Conservation (phyloP, 2,113 vertebrate genomes). For the Macquaria ambigua region DNA sequence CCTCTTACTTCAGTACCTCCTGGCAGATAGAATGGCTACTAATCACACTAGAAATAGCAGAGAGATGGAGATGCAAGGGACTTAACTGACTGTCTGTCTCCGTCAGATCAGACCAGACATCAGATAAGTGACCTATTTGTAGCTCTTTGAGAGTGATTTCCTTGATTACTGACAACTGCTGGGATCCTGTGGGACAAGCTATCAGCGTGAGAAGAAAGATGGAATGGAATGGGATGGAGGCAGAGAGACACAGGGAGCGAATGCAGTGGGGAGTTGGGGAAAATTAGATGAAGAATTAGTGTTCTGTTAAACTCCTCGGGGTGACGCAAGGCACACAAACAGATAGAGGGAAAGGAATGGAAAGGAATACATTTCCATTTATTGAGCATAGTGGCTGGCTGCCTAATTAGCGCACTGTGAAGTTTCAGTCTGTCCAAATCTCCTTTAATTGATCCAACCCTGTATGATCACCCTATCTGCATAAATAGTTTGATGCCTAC, state of each 20-base stretch:
- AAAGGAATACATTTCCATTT: slow-evolving; percentile 72
- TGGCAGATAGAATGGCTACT: slow-evolving; percentile 62
- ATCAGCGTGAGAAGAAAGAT: slow-evolving; percentile 70
- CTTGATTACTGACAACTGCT: slow-evolving; percentile 83
- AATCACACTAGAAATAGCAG: slow-evolving; percentile 67
- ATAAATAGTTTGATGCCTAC: slow-evolving; percentile 58
- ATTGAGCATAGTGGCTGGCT: slow-evolving; percentile 59
- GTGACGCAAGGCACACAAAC: slow-evolving; percentile 56
- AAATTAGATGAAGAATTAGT: slow-evolving; percentile 76
- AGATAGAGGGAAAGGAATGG: slow-evolving; percentile 44
- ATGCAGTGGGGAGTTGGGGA: slow-evolving; percentile 48
- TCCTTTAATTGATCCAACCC: slow-evolving; percentile 69
- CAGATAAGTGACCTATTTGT: slow-evolving; percentile 84
- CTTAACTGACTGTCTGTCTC: slow-evolving; percentile 69
- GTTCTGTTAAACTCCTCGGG: slow-evolving; percentile 67
- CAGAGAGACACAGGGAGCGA: slow-evolving; percentile 33
- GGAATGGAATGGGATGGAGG: slow-evolving; percentile 46
- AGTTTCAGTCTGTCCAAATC: slow-evolving; percentile 67
- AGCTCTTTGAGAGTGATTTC: slow-evolving; percentile 79
- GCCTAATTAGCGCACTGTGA: slow-evolving; percentile 70
- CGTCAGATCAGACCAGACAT: slow-evolving; percentile 74
- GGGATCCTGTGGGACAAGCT: slow-evolving; percentile 74
- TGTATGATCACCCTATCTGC: slow-evolving; percentile 49
- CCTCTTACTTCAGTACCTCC: slow-evolving; percentile 43
- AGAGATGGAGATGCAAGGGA: slow-evolving; percentile 57